Base-by-base conservation (phyloP, 1,140 invertebrate genomes). In the Drosophila sproati region DNA sequence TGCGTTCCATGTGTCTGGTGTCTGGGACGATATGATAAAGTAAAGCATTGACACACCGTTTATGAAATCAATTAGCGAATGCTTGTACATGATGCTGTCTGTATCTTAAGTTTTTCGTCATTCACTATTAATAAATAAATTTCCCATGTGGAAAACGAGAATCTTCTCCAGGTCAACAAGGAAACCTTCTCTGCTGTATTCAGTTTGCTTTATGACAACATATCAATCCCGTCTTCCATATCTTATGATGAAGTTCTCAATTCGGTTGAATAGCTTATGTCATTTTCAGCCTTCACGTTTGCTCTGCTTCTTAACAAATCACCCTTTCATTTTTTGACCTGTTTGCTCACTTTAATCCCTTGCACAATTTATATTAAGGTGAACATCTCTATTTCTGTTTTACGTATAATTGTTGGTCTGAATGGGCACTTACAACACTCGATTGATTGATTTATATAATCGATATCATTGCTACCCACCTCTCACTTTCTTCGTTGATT, bases 31-130 rank as follows among this genome's bases (percentile, higher is more conserved):
- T 8, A 39, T 39, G 7, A 39, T 20, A 20, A 20, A 20, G 1
- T 20, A 0, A 20, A 20, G 20, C 20, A 20, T 0, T 20, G 45
- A 20, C 20, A 29, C 10, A 8, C 48, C 34, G 32, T 52, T 66
- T 35, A 34, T n/a, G 41, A 47, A 55, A 55, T 39, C 62, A 66
- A 66, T 66, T 66, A 66, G 43, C 41, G 20, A 35, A 52, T 45
- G 54, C 37, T 43, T 47, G 10, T 37, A 64, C 31, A 31, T 45
- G 62, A 45, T 54, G 54, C 29, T 3, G 1, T 28, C 55, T 37
- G 28, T 37, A 20, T 20, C 1, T 20, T 20, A 52, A 10, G 20
- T n/a, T 45, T 45, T 45, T 28, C 45, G 45, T 12, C 45, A 6
- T 12, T 52, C 3, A 6, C 51, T 3, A 52, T 3, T 12, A 52